These are phyloP conservation scores for Anser brachyrhynchus DNA, from an alignment of 2,113 vertebrate genomes.

Conservation along the genomic window DNA sequence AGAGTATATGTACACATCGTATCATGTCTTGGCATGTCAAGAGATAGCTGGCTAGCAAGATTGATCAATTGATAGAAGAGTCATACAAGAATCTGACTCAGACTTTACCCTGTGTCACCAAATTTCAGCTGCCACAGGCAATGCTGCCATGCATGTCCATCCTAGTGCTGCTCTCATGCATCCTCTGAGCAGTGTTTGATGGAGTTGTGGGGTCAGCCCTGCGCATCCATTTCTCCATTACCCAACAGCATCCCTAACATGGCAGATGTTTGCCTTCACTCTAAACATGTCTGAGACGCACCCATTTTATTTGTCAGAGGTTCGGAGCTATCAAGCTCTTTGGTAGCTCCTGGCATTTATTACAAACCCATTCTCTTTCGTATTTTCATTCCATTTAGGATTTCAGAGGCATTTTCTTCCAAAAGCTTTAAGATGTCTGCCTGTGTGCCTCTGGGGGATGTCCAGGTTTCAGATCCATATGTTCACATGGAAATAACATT, in stretches of 20 bases:
- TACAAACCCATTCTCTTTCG: neutral
- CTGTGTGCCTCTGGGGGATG: neutral
- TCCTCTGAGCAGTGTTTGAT: fast-evolving
- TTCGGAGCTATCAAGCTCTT: fast-evolving
- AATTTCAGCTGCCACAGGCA: fast-evolving
- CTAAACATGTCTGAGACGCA: neutral
- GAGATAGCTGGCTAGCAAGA: neutral
- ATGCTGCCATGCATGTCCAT: fast-evolving
- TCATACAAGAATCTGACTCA: neutral
- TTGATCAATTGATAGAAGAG: neutral
- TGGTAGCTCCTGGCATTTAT: fast-evolving
- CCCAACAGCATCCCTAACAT: fast-evolving
- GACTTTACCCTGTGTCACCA: neutral
- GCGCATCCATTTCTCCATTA: fast-evolving
- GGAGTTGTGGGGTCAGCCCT: neutral
- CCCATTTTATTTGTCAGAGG: neutral
- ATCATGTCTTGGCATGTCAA: neutral
- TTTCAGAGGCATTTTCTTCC: neutral
- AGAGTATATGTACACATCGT: fast-evolving
- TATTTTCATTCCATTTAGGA: neutral
- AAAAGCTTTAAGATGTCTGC: neutral
- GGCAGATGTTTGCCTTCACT: neutral
- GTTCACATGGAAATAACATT: conserved; percentile 56
- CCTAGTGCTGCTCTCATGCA: fast-evolving
- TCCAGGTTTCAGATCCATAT: neutral